phyloP scores from a whole-genome alignment of 1,140 invertebrate genomes.

The silkworm (Bombyx mori) region DNA sequence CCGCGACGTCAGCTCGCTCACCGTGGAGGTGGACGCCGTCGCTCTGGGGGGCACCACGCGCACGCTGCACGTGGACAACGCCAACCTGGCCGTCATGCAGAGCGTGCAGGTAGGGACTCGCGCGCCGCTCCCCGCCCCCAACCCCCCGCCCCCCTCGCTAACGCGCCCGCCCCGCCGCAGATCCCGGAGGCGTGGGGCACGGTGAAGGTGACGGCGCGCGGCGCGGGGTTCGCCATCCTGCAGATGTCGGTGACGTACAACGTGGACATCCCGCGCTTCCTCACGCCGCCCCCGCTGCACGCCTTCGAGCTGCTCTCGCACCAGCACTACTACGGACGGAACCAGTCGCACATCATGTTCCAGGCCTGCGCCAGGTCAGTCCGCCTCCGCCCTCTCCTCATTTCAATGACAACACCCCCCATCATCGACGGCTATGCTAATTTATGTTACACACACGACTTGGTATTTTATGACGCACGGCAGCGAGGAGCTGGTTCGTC shows the following conservation, averaged over 20 bases:
- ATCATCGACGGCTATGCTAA: too few relatives aligned
- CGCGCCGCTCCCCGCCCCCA: not conserved
- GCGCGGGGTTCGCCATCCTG: conserved; percentile 91
- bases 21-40: conserved; percentile 87
- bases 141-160: not conserved
- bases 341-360: conserved; percentile 93
- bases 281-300: conserved; percentile 85
- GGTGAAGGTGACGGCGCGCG: conserved; percentile 90
- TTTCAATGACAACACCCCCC: not conserved
- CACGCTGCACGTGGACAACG: conserved; percentile 79
- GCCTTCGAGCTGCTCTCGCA: conserved; percentile 84
- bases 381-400: too few relatives aligned
- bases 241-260: conserved; percentile 97
- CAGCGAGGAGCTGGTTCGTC: not conserved
- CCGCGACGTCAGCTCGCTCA: conserved; percentile 88
- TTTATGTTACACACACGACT: not conserved
- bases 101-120: conserved; percentile 76
- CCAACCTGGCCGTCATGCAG: conserved; percentile 83
- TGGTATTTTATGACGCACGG: not conserved
- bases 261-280: conserved; percentile 89
- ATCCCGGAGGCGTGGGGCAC: conserved; percentile 94
- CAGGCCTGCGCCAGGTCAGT: conserved; percentile 83
- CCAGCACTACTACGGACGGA: conserved; percentile 86
- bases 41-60: conserved; percentile 78
- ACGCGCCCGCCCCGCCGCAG: conserved; percentile 43